These are phyloP conservation scores for Temnothorax ravouxi DNA, from an alignment of 2,888 invertebrate species.

Conservation along the genomic window DNA sequence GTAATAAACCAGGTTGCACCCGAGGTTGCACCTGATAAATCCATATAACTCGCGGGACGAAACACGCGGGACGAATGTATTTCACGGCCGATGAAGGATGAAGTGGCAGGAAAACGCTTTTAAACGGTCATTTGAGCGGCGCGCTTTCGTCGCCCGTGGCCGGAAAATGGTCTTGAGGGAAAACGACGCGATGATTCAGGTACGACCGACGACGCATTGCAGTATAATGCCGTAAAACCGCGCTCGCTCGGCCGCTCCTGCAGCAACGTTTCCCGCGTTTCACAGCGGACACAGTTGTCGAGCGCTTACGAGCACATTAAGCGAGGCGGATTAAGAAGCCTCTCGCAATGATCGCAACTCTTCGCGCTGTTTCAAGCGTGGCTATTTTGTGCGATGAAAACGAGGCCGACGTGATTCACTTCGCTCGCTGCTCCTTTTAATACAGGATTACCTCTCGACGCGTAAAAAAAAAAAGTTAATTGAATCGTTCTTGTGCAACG, in stretches of 20 bases:
- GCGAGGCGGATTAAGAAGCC: slow-evolving; percentile 40
- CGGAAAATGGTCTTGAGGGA: slow-evolving; percentile 28
- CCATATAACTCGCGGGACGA: slow-evolving; percentile 15
- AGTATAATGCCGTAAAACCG: not conserved
- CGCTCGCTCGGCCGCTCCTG: not conserved
- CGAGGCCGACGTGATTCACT: not conserved
- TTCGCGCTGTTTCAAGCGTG: not conserved
- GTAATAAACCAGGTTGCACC: slow-evolving; percentile 33
- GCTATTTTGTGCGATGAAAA: not conserved
- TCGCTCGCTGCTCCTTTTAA: not conserved
- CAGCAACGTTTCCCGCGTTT: not conserved
- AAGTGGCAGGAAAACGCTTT: slow-evolving; percentile 48
- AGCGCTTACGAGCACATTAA: slow-evolving; percentile 16
- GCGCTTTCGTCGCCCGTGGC: not conserved
- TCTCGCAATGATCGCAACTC: slow-evolving; percentile 17
- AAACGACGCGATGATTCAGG: slow-evolving; percentile 36
- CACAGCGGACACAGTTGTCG: not conserved
- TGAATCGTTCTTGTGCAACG: not conserved
- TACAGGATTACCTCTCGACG: not conserved
- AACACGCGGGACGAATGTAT: slow-evolving; percentile 43
- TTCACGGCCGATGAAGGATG: slow-evolving; percentile 42
- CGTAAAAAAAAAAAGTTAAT: slow-evolving; percentile 28
- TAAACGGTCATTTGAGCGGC: slow-evolving; percentile 11
- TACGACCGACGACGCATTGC: slow-evolving; percentile 26
- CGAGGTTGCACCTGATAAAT: not conserved